Evolutionary conservation across 2,797 vertebrate species (phyloP), one percentile per base, ranked within the genome.

Genomic region (Catostomus latipinnis): DNA sequence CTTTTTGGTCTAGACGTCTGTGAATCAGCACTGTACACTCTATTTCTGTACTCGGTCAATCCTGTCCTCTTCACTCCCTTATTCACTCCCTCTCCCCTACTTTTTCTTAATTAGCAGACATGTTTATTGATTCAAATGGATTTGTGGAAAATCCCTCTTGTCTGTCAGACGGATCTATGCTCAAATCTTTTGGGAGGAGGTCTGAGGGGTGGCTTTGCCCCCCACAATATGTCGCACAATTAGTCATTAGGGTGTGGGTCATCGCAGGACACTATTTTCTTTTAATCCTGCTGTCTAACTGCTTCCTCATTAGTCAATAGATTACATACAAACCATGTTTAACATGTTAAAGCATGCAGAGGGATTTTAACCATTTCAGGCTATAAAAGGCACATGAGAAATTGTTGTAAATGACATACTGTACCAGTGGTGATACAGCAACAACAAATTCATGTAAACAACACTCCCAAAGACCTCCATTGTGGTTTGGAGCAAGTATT

Each of bases 41-140:
- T 16, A 34, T 49, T 48, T 78, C 58, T 81, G 84, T 86, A 79
- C 76, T 50, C 68, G 76, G 65, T 49, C 2, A 22, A 16, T 52
- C 8, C 8, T 34, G 34, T 54, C 57, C 57, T 68, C 54, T 34
- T 16, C 57, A 10, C 65, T 22, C 48, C 54, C 67, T 58, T 22
- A 52, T 56, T 58, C 60, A 8, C 52, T 43, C 63, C 53, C 22
- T 74, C 74, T 45, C 63, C 72, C 74, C 63, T 43, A 12, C 49
- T 57, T 71, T 76, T 58, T 78, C 82, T 90, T 93, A 92, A 93
- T 93, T 93, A 92, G 90, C 93, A 91, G 92, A 91, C 91, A 87
- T 89, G 89, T 92, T 89, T 92, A 93, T 93, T 91, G 93, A 94
- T 93, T 90, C n/a, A 22, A 50, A 82, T 91, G 92, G 91, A 91